Base-by-base conservation (phyloP, 2,113 vertebrate genomes). In the Myiagra hebetior region DNA sequence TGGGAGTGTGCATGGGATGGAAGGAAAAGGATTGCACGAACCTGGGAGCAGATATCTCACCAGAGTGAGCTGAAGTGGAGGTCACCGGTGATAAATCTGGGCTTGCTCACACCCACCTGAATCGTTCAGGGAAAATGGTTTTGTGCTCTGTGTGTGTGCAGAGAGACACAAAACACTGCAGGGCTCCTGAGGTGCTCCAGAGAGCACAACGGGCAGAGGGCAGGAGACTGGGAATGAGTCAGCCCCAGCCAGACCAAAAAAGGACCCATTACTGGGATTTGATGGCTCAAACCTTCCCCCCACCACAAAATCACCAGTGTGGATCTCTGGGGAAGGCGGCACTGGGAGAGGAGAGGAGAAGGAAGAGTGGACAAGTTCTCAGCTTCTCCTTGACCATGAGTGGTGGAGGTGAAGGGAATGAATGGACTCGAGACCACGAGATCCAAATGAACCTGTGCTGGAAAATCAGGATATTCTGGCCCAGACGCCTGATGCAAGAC, bases 41-140 rank as follows among this genome's bases (percentile, higher is more conserved):
- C 30, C 70, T 42, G 49, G 76, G 11, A 67, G 52, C 0, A 41
- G 75, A 8, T 5, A 15, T 39, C 57, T 60, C 50, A 7, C 30
- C 56, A 7, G 37, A 70, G n/a, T 23, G 44, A 92, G 68, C 44
- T 33, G 57, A 64, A 30, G 79, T 50, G 77, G 69, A 57, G 55
- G 42, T 47, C 69, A 8, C 0, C 5, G 59, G 26, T 24, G 55
- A 73, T 50, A 33, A n/a, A 41, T 3, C 42, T 41, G 39, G 24
- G 31, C 10, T 39, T 39, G 37, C 55, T 49, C 63, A 35, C 39
- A 39, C 35, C 72, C 37, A 28, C 44, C 19, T 5, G 37, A 14
- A 10, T 5, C 1, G 0, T 1, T n/a, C 78, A 28, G 11, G 74
- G 50, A 5, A 35, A 49, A 53, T 0, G 9, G 7, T 2, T 91